phyloP scores from a whole-genome alignment of 2,113 vertebrate genomes.

The Asarcornis scutulata region DNA sequence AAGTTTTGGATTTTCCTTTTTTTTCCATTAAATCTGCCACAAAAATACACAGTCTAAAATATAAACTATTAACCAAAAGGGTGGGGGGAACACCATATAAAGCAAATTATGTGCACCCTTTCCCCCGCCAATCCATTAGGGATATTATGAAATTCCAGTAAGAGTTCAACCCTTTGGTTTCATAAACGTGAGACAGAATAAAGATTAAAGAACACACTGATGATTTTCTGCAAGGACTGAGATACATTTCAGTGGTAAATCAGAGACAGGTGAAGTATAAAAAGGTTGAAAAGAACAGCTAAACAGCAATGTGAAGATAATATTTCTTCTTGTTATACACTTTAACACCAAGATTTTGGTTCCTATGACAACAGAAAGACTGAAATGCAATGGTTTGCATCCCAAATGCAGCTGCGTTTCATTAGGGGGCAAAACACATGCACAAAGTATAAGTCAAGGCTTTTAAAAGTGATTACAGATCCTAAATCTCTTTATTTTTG shows the following conservation, averaged over 20 bases:
- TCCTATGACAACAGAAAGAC: conserved; percentile 55
- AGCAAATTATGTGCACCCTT: neutral
- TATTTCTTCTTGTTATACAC: neutral
- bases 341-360: conserved; percentile 36
- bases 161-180: neutral
- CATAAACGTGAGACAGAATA: neutral
- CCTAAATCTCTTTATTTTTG: neutral
- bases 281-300: neutral
- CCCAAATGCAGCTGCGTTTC: neutral
- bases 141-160: neutral
- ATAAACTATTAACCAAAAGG: neutral
- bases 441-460: neutral
- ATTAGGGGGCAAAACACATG: neutral
- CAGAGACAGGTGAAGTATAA: neutral
- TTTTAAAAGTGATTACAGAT: neutral
- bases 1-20: neutral
- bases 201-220: neutral
- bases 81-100: neutral
- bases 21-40: neutral
- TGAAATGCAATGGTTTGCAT: conserved; percentile 17
- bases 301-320: neutral
- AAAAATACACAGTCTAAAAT: neutral
- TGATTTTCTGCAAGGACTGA: neutral
- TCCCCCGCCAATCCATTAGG: neutral
- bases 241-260: neutral